phyloP scores from a whole-genome alignment of 2,113 vertebrate species.

The Prunella himalayana region DNA sequence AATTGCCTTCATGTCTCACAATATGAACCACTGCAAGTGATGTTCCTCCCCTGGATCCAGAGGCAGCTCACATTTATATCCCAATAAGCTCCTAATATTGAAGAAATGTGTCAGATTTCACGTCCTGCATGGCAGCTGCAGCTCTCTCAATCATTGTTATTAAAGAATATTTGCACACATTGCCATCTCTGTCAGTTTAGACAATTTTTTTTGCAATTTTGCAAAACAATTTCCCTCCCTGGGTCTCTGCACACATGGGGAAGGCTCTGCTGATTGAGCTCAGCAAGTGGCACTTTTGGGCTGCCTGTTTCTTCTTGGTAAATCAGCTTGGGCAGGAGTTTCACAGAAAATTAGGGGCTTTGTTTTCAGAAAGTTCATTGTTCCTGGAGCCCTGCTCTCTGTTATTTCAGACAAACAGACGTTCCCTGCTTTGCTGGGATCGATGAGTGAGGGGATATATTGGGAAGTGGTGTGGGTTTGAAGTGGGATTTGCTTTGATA shows the following conservation, averaged over 20 bases:
- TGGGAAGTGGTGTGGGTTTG: conserved; percentile 64
- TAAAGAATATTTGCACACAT: neutral
- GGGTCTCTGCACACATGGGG: fast-evolving
- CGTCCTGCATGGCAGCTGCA: neutral
- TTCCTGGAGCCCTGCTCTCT: neutral
- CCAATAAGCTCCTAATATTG: neutral
- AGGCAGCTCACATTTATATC: conserved; percentile 4
- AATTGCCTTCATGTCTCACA: conserved; percentile 4
- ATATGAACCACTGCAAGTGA: neutral
- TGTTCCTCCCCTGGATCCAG: neutral
- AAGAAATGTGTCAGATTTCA: neutral
- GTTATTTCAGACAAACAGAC: neutral
- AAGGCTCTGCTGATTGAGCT: neutral
- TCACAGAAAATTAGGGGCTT: neutral
- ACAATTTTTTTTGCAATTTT: neutral
- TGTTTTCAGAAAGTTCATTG: neutral
- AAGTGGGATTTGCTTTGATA: conserved; percentile 68
- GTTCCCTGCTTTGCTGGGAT: neutral
- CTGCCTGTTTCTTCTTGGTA: neutral
- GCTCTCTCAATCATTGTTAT: neutral
- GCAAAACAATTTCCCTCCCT: neutral
- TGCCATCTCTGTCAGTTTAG: neutral
- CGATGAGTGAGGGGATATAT: conserved; percentile 52
- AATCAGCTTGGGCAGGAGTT: neutral
- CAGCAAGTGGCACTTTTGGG: neutral